Conservation (phyloP, 2,797 vertebrate species). For the Carcharodon carcharias region DNA sequence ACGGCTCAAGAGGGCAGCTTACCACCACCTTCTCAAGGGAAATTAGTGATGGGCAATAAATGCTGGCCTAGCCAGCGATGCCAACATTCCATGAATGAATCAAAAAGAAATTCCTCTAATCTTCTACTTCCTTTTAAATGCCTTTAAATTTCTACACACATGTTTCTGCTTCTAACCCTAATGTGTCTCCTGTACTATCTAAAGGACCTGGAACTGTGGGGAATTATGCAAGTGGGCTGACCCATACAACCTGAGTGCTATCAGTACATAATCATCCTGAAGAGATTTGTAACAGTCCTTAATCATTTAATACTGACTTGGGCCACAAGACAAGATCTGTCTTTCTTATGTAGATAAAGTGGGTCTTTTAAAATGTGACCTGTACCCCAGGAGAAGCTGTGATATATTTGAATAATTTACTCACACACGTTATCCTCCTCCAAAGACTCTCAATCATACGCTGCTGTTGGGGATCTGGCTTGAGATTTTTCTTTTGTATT, state of each 20-base stretch:
- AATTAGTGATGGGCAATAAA: too few relatives aligned
- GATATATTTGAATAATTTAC: conserved; percentile 1
- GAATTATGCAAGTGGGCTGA: not conserved
- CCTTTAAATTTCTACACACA: not conserved
- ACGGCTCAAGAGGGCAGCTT: too few relatives aligned
- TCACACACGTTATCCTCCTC: not conserved
- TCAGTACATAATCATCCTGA: not conserved
- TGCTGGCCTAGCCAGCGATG: too few relatives aligned
- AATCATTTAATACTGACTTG: not conserved
- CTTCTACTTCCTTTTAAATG: not conserved
- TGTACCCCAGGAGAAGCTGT: not conserved
- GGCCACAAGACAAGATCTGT: not conserved
- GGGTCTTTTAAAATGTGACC: not conserved
- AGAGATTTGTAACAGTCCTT: not conserved
- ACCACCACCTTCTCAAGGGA: too few relatives aligned
- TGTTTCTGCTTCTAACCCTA: not conserved
- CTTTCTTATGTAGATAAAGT: not conserved
- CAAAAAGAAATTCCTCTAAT: not conserved
- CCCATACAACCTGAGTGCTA: not conserved
- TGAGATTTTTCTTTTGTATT: not conserved
- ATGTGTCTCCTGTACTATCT: not conserved
- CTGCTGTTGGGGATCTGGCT: not conserved
- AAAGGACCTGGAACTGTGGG: not conserved
- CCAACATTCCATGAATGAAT: too few relatives aligned
- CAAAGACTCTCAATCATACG: not conserved